Evolutionary conservation across 2,797 vertebrate species (phyloP), one percentile per base, ranked within the genome.

Genomic region (Holocentrus rufus): DNA sequence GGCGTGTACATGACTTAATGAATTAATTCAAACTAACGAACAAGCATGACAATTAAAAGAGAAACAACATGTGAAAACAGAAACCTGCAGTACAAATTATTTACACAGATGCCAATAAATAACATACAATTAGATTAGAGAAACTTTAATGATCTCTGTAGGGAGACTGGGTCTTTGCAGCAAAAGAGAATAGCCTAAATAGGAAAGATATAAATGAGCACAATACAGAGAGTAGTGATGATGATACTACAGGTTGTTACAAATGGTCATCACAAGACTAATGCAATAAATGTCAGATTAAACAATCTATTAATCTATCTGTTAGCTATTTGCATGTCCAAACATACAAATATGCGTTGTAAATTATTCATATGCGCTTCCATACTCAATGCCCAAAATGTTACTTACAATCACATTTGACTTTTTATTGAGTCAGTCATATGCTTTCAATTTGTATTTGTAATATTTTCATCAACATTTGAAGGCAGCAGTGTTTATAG

Each of bases 401-500:
- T 39, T 57, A 59, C 59, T 55, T 50, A 2, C 2, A 13, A 36
- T 25, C 25, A 30, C 23, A 39, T 69, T 42, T 56, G 1, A 55
- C 54, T 6, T 58, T 71, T 42, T 68, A n/a, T 22, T 42, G 31
- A 44, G 44, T 72, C 8, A 1, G 27, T 31, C 66, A 8, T 22
- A 22, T 36, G 5, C 25, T 13, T 11, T 49, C 18, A 1, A 56
- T 66, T 47, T 57, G 15, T 11, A 58, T 46, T 55, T 69, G 52
- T 30, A 34, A 30, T 9, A 39, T 57, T 62, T 66, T 10, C 7
- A 8, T 9, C 36, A 8, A 10, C 9, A 39, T 10, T 39, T 39
- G 36, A 69, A 44, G n/a, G 63, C 64, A 72, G 42, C 44, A 74
- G 17, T 59, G 62, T 42, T 68, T 63, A 7, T 6, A 25, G 55